A percentile compares a stretch with the other conserved stretches of the same genome.
Evolutionary conservation across 2,797 vertebrate genomes (phyloP).

Genomic region (Potorous gilbertii): DNA sequence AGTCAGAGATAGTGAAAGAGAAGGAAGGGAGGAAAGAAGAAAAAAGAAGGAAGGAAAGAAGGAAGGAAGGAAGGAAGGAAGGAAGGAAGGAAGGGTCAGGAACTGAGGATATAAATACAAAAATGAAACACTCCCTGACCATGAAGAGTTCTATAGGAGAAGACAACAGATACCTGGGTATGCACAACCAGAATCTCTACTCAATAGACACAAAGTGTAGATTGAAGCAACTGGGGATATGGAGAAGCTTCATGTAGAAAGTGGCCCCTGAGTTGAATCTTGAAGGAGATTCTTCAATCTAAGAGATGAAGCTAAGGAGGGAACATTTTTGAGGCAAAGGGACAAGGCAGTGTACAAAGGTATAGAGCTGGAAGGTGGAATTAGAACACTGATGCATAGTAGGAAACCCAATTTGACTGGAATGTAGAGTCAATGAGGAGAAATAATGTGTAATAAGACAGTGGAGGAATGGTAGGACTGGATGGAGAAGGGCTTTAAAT

Average conservation of each 20-base stretch:
- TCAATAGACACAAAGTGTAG: not conserved
- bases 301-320: not conserved
- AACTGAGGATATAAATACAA: not conserved
- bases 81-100: not conserved
- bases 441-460: not conserved
- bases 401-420: not conserved
- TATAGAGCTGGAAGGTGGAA: not conserved
- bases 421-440: not conserved
- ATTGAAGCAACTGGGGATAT: not conserved
- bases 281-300: not conserved
- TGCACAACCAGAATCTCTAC: not conserved
- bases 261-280: not conserved
- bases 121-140: not conserved
- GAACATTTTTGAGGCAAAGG: not conserved
- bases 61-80: too few species aligned
- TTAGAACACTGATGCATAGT: not conserved
- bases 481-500: not conserved
- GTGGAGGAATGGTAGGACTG: not conserved
- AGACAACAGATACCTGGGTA: not conserved
- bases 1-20: not conserved
- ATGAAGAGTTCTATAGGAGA: not conserved
- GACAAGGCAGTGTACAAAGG: not conserved
- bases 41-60: not conserved
- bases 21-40: not conserved
- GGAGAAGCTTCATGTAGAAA: not conserved